Evolutionary conservation across 2,888 invertebrate species (phyloP), one percentile per base, ranked within the genome.

Genomic region (Agrenia bidenticulata): DNA sequence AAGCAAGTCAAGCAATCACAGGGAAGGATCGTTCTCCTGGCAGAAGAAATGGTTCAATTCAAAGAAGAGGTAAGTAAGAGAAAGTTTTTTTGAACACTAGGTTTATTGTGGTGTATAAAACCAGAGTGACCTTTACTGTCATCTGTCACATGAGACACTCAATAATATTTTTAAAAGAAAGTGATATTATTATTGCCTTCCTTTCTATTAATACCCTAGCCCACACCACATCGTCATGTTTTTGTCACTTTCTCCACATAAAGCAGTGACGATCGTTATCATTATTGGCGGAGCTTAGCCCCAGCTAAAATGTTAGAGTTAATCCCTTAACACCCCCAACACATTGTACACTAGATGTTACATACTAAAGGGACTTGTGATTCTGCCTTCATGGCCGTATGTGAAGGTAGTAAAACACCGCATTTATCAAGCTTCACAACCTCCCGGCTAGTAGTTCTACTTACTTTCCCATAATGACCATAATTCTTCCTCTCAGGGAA

Each of bases 41-140:
- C 71, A 1, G 71, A 71, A 56, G 71, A 71, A 39, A 64, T 71
- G 23, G 66, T 66, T 15, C 71, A 71, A 50, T 71, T 71, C 62
- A 71, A 71, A 53, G 71, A 71, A 64, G 71, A 71, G 71, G 71
- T 71, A 53, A 27, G 51, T 15, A 11, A 5, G 37, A 32, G 4
- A 32, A 32, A 49, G 19, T 23, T 32, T 55, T n/a, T 27, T 21
- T 21, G 24, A 32, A 32, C 4, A 32, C 32, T n/a, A n/a, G n/a
- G n/a, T n/a, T n/a, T n/a, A n/a, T n/a, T n/a, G n/a, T n/a, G n/a
- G n/a, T n/a, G n/a, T n/a, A n/a, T n/a, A n/a, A n/a, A n/a, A n/a
- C n/a, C n/a, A n/a, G n/a, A n/a, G n/a, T n/a, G n/a, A n/a, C n/a
- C n/a, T n/a, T n/a, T n/a, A n/a, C n/a, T n/a, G n/a, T n/a, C n/a